Evolutionary conservation across 2,888 invertebrate species (phyloP).

Genomic region (Lymantria dispar): DNA sequence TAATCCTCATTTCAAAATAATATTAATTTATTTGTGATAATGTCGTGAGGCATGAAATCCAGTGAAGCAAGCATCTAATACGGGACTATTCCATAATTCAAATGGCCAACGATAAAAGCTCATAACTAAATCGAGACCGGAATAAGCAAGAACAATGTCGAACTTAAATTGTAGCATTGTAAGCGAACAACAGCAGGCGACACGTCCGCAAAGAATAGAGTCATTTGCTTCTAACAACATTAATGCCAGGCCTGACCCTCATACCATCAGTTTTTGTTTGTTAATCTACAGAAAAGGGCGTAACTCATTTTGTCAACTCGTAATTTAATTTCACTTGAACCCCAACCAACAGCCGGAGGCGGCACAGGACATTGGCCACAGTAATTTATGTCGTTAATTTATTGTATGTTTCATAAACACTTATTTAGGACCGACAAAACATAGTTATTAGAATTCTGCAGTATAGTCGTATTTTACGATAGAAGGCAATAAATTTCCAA

Average conservation of each 20-base stretch:
- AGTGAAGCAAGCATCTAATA: slow-evolving; percentile 43
- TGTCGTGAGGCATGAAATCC: slow-evolving; percentile 25
- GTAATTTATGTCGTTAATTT: slow-evolving; percentile 68
- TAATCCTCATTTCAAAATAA: slow-evolving; percentile 20
- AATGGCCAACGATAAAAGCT: slow-evolving; percentile 69
- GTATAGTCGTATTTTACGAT: slow-evolving; percentile 1
- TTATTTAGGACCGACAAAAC: slow-evolving; percentile 41
- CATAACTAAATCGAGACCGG: slow-evolving; percentile 67
- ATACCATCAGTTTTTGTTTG: slow-evolving; percentile 81
- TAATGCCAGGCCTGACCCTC: slow-evolving; percentile 73
- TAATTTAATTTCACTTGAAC: slow-evolving; percentile 79
- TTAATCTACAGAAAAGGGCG: slow-evolving; percentile 82
- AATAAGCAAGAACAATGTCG: slow-evolving; percentile 72
- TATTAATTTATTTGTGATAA: slow-evolving; percentile 29
- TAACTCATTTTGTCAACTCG: slow-evolving; percentile 81
- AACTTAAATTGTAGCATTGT: slow-evolving; percentile 76
- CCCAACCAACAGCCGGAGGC: slow-evolving; percentile 57
- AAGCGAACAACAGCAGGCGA: slow-evolving; percentile 48
- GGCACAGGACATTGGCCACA: slow-evolving; percentile 57
- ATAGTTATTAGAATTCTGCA: slow-evolving; percentile 24
- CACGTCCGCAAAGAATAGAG: slow-evolving; percentile 73
- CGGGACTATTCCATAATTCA: slow-evolving; percentile 39
- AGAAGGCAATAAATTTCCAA: slow-evolving; percentile 49
- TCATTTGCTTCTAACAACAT: slow-evolving; percentile 79
- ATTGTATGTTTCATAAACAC: slow-evolving; percentile 55